These are phyloP conservation scores for Anticlea derivata DNA, from an alignment of 2,888 invertebrate genomes.

Conservation along the genomic window DNA sequence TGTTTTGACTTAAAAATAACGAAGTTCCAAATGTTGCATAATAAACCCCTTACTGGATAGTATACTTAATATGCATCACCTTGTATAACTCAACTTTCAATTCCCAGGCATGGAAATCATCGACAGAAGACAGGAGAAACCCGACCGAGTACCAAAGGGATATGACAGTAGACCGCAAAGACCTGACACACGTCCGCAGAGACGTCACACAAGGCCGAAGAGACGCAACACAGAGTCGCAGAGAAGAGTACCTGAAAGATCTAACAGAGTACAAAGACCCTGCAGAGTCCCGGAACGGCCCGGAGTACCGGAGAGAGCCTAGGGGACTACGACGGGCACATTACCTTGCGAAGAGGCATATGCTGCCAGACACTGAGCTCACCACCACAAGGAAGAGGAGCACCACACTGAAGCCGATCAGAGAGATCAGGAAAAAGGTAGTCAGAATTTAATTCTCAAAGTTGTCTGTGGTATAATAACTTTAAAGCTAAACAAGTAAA, in stretches of 20 bases:
- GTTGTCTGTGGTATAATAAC: too few species aligned
- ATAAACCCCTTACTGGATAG: too few species aligned
- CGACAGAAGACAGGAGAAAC: constrained; percentile 38
- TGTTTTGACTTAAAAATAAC: too few species aligned
- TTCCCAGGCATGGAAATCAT: constrained; percentile 52
- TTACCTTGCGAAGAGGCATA: constrained; percentile 64
- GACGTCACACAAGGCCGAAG: not conserved
- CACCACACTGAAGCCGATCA: constrained; percentile 46
- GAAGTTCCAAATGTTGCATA: too few species aligned
- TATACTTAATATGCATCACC: too few species aligned
- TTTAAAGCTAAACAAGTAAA: too few species aligned
- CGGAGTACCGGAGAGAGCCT: constrained; percentile 32
- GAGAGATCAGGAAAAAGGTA: constrained; percentile 66
- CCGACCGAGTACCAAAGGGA: not conserved
- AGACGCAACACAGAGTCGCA: not conserved
- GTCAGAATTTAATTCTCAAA: too few species aligned
- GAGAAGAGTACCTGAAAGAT: constrained; percentile 35
- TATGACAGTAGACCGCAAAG: not conserved
- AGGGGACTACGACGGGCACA: constrained; percentile 47
- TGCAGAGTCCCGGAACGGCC: constrained; percentile 20
- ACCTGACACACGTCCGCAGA: not conserved
- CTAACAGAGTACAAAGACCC: not conserved
- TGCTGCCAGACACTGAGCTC: constrained; percentile 52
- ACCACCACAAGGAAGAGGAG: constrained; percentile 42
- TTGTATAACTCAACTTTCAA: not conserved